Evolutionary conservation across 2,113 vertebrate genomes (phyloP).

Genomic region (Rhinolophus ferrumequinum): DNA sequence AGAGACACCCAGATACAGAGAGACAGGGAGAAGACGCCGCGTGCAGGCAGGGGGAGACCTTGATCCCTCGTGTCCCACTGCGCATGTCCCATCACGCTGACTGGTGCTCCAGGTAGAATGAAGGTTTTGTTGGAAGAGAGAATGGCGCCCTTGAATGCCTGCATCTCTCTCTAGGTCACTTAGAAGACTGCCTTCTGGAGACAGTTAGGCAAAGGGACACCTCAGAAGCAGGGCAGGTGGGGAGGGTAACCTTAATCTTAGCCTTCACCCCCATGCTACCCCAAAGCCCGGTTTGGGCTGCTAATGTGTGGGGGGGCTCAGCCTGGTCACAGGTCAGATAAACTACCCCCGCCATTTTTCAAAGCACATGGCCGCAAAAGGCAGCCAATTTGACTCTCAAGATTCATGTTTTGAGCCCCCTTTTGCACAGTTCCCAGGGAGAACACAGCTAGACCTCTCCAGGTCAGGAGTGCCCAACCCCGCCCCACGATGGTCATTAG

Average conservation of each 20-base stretch:
- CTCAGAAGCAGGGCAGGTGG: background rate
- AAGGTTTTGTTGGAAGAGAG: background rate
- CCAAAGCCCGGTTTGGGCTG: background rate
- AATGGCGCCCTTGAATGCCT: background rate
- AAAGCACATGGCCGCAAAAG: background rate
- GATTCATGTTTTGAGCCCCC: background rate
- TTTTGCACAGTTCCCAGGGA: background rate
- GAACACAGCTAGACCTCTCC: background rate
- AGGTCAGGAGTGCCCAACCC: background rate
- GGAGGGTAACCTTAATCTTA: background rate
- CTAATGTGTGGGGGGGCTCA: background rate
- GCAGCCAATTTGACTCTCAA: background rate
- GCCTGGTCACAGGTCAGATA: background rate
- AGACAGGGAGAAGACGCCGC: background rate
- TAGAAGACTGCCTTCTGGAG: background rate
- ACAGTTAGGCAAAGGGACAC: background rate
- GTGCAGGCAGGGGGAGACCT: background rate
- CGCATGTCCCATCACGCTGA: fast-evolving
- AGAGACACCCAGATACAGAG: background rate
- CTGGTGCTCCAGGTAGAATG: background rate
- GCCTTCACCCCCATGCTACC: background rate
- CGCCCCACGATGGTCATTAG: fast-evolving
- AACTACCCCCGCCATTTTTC: background rate
- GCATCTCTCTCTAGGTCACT: background rate
- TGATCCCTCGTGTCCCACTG: fast-evolving